A percentile compares a stretch with the other conserved stretches of the same genome.
phyloP scores from a whole-genome alignment of 2,113 vertebrate species.

The Castor canadensis region DNA sequence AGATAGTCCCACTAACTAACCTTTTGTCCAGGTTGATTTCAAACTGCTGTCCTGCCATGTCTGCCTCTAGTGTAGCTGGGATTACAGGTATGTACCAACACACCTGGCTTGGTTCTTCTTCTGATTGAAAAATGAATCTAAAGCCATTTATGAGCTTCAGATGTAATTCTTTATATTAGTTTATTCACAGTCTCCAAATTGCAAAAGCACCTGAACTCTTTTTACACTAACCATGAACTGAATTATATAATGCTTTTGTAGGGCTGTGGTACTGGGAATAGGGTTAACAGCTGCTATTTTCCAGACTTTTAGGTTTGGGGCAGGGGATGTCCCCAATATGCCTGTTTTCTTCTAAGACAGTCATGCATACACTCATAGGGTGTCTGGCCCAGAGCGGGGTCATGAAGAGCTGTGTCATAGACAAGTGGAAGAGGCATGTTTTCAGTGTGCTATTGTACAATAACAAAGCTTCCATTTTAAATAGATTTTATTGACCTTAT shows the following conservation, averaged over 20 bases:
- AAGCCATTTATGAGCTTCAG: background rate
- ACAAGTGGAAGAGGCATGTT: background rate
- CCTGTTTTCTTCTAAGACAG: background rate
- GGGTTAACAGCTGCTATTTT: background rate
- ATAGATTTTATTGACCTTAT: background rate
- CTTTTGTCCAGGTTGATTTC: too few relatives aligned
- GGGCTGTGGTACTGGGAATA: background rate
- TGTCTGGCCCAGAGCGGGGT: background rate
- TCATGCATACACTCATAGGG: background rate
- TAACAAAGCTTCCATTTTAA: background rate
- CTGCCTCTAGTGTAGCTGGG: too few relatives aligned
- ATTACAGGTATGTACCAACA: too few relatives aligned
- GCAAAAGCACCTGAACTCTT: background rate
- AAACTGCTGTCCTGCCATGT: too few relatives aligned
- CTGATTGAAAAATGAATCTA: constrained; percentile 42
- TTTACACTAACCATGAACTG: background rate
- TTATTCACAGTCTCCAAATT: constrained; percentile 10
- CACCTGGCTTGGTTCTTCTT: too few relatives aligned
- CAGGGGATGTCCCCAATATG: background rate
- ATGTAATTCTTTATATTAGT: constrained; percentile 3
- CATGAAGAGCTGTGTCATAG: background rate
- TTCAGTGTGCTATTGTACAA: background rate
- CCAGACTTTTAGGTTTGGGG: background rate
- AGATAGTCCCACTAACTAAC: too few relatives aligned
- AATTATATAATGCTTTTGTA: background rate